Evolutionary conservation across 1,140 invertebrate genomes (phyloP), one percentile per base, ranked within the genome.

Genomic region (Drosophila pectinifera): DNA sequence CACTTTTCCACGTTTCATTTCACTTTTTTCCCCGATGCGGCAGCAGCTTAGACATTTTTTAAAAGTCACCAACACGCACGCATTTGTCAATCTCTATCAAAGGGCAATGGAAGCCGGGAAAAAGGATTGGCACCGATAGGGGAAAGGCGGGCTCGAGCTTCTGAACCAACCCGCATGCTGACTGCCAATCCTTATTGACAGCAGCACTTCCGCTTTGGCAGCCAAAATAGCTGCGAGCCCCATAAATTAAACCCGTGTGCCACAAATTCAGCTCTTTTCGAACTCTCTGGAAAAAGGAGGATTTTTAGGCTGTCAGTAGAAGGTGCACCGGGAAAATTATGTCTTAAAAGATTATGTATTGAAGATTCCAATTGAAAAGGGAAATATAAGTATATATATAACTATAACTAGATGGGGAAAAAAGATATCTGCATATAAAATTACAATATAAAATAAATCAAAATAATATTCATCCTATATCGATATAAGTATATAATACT

Each of bases 121-220:
- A 61, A 57, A 26, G 38, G 53, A 41, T 45, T 62, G 55, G 46
- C 46, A 41, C 10, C 45, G 38, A 45, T 61, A 48, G 48, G 42
- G 49, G 51, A 61, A 69, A 20, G 28, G 45, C 24, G 46, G 59
- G 36, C 39, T 28, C 42, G 16, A 62, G 41, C 5, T 54, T 11
- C 53, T 58, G 53, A 64, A 36, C 28, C 65, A 62, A 54, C 65
- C 84, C 76, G 76, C 83, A 80, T 74, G 85, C 83, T 74, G 76
- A 67, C 80, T 89, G 84, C 85, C 84, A 89, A 89, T 89, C 80
- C 84, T 78, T 84, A 89, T 89, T 89, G 84, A 89, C 84, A 89
- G 84, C 79, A 72, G 80, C 84, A 89, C 84, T 88, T 88, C 84
- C 84, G 84, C 72, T 65, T 83, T 89, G 84, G 84, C 84, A 88